phyloP scores from a whole-genome alignment of 2,113 vertebrate species.

The Podarcis cretensis region DNA sequence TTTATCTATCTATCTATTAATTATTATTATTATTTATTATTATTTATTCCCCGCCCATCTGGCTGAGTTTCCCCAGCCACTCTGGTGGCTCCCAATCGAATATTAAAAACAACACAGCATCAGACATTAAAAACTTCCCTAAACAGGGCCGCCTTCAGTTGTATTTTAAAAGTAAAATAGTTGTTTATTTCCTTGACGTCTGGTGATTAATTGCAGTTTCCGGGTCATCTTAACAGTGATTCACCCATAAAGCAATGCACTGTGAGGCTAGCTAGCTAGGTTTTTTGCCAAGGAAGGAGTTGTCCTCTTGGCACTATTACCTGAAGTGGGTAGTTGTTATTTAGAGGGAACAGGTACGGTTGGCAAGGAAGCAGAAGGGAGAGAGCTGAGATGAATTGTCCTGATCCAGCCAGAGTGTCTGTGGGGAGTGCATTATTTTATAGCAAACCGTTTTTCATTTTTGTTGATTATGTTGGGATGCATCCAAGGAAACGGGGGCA shows the following conservation, averaged over 20 bases:
- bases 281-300: not conserved
- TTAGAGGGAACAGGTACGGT: not conserved
- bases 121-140: too few species aligned
- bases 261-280: not conserved
- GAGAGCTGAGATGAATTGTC: not conserved
- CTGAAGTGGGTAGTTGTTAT: not conserved
- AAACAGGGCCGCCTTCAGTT: too few species aligned
- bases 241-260: not conserved
- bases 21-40: too few species aligned
- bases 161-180: too few species aligned
- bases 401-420: not conserved
- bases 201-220: too few species aligned
- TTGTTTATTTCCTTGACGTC: too few species aligned
- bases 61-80: too few species aligned
- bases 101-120: too few species aligned
- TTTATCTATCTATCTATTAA: too few species aligned
- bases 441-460: not conserved
- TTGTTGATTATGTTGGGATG: not conserved
- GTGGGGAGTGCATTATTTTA: not conserved
- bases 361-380: not conserved
- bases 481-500: too few species aligned
- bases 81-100: too few species aligned
- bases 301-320: not conserved
- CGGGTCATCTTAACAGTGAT: not conserved
- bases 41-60: too few species aligned